Evolutionary conservation across 2,113 vertebrate genomes (phyloP).

Genomic region (Psephotus haematonotus): DNA sequence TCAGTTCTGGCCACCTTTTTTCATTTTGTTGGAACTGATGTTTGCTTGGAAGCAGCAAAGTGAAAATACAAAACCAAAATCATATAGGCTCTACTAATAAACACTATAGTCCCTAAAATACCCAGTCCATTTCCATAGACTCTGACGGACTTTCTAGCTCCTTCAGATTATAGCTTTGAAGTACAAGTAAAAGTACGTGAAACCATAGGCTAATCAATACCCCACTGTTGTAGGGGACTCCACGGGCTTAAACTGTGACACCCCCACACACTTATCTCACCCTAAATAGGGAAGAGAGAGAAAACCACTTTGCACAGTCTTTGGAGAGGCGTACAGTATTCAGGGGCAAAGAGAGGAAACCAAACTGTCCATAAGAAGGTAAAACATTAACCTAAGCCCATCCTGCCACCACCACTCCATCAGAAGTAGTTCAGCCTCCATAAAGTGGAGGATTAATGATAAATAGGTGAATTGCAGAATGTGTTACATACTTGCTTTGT

Average conservation of each 20-base stretch:
- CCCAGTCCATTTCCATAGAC: background rate
- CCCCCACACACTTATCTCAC: background rate
- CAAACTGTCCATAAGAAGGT: background rate
- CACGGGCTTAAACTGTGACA: background rate
- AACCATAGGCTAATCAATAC: background rate
- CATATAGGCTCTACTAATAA: background rate
- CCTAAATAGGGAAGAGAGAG: rapidly evolving
- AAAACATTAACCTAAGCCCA: background rate
- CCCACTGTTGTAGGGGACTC: background rate
- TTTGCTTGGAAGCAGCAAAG: background rate
- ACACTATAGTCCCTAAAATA: background rate
- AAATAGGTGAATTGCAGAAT: background rate
- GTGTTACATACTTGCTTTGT: background rate
- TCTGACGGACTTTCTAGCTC: background rate
- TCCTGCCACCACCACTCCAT: background rate
- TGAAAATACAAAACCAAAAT: background rate
- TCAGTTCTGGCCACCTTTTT: background rate
- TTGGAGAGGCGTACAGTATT: background rate
- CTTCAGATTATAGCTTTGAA: background rate
- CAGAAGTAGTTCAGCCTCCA: background rate
- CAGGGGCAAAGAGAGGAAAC: background rate
- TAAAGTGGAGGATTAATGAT: background rate
- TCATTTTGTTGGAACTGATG: background rate
- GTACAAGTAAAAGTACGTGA: background rate
- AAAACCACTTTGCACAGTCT: background rate